Percentiles rank a stretch among this genome's conserved stretches.
These are phyloP conservation scores for Gallinago undulata DNA, from an alignment of 2,113 vertebrate genomes.

Conservation along the genomic window DNA sequence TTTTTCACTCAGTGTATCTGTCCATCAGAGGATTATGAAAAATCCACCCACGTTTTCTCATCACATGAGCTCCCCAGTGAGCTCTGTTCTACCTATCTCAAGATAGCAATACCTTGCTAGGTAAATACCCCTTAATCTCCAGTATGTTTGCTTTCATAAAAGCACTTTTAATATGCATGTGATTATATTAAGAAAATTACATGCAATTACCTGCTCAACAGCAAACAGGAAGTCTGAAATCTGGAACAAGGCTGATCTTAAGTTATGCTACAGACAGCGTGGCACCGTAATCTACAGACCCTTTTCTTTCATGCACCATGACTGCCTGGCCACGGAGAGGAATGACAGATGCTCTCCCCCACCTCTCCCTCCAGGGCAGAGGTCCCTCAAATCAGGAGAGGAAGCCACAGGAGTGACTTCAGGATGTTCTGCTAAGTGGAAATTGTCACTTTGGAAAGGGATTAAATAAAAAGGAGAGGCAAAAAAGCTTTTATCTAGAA, in stretches of 20 bases:
- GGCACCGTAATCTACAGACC: background rate
- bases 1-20: conserved; percentile 19
- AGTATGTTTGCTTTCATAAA: background rate
- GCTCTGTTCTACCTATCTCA: background rate
- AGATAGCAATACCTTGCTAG: background rate
- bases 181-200: background rate
- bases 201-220: background rate
- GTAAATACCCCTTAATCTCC: background rate
- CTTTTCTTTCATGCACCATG: background rate
- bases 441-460: background rate
- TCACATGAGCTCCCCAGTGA: background rate
- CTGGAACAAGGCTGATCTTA: background rate
- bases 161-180: background rate
- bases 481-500: background rate
- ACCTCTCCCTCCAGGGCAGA: background rate
- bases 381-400: background rate
- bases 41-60: conserved; percentile 13
- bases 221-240: background rate
- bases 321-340: background rate
- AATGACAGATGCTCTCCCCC: background rate
- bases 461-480: background rate
- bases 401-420: background rate
- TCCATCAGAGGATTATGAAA: background rate
- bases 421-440: background rate
- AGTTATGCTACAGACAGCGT: background rate